phyloP scores from a whole-genome alignment of 2,888 invertebrate species.

The Eremobia ochroleuca region DNA sequence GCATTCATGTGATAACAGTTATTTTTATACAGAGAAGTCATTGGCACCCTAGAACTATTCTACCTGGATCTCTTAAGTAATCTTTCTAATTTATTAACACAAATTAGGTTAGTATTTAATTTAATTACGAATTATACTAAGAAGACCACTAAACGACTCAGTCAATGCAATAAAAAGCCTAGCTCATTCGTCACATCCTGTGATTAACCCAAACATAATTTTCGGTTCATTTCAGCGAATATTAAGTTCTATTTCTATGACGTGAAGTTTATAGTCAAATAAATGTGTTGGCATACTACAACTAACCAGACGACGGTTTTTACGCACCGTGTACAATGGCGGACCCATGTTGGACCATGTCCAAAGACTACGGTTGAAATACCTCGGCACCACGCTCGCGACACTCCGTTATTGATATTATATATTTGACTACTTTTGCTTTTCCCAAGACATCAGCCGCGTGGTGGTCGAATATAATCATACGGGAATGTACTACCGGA shows the following conservation, averaged over 20 bases:
- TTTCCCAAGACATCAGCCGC: neutral
- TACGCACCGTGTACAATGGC: slow-evolving; percentile 50
- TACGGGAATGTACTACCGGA: no score
- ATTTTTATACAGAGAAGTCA: neutral
- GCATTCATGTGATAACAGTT: no score
- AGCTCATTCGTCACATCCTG: slow-evolving; percentile 39
- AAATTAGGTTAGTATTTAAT: neutral
- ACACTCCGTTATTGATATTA: slow-evolving; percentile 48
- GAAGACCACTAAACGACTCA: slow-evolving; percentile 8
- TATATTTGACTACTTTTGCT: neutral
- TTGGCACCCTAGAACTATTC: neutral
- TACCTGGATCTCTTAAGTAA: neutral
- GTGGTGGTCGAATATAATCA: no score
- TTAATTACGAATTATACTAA: neutral
- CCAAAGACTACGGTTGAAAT: slow-evolving; percentile 64
- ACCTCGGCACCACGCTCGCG: slow-evolving; percentile 31
- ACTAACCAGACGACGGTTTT: slow-evolving; percentile 54
- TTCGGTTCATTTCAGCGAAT: slow-evolving; percentile 19
- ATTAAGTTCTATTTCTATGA: slow-evolving; percentile 41
- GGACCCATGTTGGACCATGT: slow-evolving; percentile 54
- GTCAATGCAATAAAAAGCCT: slow-evolving; percentile 35
- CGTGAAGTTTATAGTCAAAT: slow-evolving; percentile 48
- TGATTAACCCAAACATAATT: slow-evolving; percentile 45
- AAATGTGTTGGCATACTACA: slow-evolving; percentile 55
- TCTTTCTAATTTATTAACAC: neutral